A percentile compares a stretch with the other conserved stretches of the same genome.
These are phyloP conservation scores for Rhinolophus sinicus DNA, from an alignment of 2,113 vertebrate species.

Conservation along the genomic window DNA sequence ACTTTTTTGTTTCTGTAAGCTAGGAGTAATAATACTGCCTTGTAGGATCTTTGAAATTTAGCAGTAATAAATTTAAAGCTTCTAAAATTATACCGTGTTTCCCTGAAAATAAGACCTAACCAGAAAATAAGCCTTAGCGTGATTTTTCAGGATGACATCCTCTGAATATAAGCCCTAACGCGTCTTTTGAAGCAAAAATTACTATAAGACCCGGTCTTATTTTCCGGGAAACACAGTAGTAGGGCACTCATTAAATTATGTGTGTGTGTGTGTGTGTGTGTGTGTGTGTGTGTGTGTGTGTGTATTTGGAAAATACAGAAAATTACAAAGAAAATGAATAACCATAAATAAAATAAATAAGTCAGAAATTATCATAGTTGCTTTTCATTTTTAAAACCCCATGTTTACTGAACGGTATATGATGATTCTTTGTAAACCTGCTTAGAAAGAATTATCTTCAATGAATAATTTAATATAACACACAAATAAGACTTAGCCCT, in stretches of 20 bases:
- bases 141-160: too few relatives aligned
- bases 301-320: background rate
- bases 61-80: constrained; percentile 6
- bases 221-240: too few relatives aligned
- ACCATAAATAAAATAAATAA: constrained; percentile 23
- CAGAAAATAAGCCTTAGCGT: too few relatives aligned
- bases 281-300: too few relatives aligned
- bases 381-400: background rate
- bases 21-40: background rate
- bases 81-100: background rate
- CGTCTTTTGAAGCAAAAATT: too few relatives aligned
- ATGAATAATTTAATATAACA: constrained; percentile 30
- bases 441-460: constrained; percentile 45
- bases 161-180: too few relatives aligned
- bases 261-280: background rate
- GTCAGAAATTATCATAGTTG: background rate
- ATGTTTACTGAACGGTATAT: constrained; percentile 12
- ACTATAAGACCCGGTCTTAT: too few relatives aligned
- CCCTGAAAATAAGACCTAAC: too few relatives aligned
- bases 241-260: background rate
- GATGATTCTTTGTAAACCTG: constrained; percentile 25
- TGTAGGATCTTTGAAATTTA: background rate
- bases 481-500: background rate
- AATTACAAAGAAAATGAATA: constrained; percentile 40
- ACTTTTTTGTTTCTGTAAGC: background rate